These are phyloP conservation scores for Volucella zonaria DNA, from an alignment of 2,888 invertebrate species.

Conservation along the genomic window DNA sequence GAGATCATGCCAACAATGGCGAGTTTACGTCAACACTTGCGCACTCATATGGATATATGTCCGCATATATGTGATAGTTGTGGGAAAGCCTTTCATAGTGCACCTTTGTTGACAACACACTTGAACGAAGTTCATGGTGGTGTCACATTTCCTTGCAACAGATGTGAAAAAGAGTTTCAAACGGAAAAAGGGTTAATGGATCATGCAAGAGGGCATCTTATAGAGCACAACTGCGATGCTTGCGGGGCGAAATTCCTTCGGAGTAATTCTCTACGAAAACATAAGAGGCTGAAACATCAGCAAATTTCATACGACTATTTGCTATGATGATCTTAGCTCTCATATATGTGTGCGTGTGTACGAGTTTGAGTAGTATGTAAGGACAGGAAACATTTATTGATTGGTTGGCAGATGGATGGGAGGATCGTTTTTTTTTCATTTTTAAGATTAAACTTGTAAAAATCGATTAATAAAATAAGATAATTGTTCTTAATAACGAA, in stretches of 20 bases:
- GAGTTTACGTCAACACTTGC: conserved; percentile 38
- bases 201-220: conserved; percentile 6
- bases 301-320: conserved; percentile 7
- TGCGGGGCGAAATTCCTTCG: conserved; percentile 57
- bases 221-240: conserved; percentile 33
- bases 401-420: conserved; percentile 1
- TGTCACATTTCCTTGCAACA: conserved; percentile 28
- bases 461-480: conserved; percentile 32
- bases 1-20: conserved; percentile 1
- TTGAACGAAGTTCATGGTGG: conserved; percentile 47
- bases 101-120: conserved; percentile 30
- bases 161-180: conserved; percentile 25
- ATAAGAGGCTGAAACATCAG: conserved; percentile 61
- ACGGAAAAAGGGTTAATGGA: conserved; percentile 12
- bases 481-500: neutral
- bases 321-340: conserved; percentile 23
- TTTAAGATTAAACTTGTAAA: neutral
- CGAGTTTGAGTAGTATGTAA: neutral
- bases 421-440: neutral
- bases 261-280: conserved; percentile 50
- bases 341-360: conserved; percentile 7
- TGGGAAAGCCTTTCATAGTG: conserved; percentile 34
- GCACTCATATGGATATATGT: conserved; percentile 33
- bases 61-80: conserved; percentile 54
- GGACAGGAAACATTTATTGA: neutral